phyloP scores from a whole-genome alignment of 2,888 invertebrate species.

The Pteria penguin region DNA sequence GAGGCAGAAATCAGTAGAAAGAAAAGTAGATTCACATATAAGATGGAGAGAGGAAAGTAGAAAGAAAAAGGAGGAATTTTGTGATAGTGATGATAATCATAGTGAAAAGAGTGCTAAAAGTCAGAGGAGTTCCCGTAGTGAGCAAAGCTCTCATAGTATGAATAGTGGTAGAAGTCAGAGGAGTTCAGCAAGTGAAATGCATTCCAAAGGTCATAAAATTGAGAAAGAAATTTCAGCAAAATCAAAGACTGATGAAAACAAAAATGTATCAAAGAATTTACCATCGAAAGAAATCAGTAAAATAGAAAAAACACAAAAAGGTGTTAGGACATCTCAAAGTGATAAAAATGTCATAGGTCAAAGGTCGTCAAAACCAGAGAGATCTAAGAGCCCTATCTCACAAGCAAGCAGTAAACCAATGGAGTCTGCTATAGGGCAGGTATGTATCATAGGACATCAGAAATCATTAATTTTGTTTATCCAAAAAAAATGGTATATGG shows the following conservation, averaged over 20 bases:
- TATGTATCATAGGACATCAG: slow-evolving; percentile 40
- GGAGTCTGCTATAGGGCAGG: slow-evolving; percentile 66
- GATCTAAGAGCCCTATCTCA: slow-evolving; percentile 6
- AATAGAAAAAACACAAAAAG: too few species aligned
- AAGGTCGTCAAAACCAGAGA: background rate
- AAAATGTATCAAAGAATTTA: too few species aligned
- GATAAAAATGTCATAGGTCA: background rate
- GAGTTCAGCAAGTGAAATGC: too few species aligned
- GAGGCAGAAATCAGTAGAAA: too few species aligned
- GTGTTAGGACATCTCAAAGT: too few species aligned
- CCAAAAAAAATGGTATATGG: background rate
- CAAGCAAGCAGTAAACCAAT: slow-evolving; percentile 39
- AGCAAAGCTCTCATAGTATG: background rate
- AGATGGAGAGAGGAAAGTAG: slow-evolving; percentile 25
- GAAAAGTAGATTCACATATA: slow-evolving; percentile 1
- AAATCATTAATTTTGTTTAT: background rate
- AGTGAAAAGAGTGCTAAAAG: background rate
- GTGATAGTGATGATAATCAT: background rate
- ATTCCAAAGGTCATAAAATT: too few species aligned
- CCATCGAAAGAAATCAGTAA: too few species aligned
- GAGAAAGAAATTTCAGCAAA: too few species aligned
- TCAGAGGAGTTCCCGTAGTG: background rate
- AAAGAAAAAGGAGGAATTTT: slow-evolving; percentile 21
- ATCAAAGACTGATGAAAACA: too few species aligned
- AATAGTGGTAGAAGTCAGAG: background rate